Conservation (phyloP, 2,113 vertebrate genomes). For the Calidris pugnax region DNA sequence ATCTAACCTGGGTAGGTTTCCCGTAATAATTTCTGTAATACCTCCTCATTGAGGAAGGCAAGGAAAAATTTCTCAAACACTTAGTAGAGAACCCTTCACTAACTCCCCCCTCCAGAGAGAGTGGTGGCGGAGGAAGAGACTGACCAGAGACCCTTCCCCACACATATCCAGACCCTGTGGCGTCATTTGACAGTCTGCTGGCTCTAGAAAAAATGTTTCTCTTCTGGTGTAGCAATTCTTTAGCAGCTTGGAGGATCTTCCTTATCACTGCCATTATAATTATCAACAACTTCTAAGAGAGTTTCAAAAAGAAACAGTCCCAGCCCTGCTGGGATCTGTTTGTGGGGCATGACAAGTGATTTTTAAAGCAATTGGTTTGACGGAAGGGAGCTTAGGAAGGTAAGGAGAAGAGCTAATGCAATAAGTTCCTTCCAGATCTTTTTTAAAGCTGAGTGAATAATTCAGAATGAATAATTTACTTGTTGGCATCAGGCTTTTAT, state of each 20-base stretch:
- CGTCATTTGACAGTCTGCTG: neutral
- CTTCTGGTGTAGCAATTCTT: neutral
- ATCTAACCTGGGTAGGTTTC: neutral
- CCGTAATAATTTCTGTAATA: neutral
- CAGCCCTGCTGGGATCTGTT: neutral
- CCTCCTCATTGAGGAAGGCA: neutral
- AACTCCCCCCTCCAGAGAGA: neutral
- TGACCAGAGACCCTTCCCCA: neutral
- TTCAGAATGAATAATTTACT: conserved; percentile 32
- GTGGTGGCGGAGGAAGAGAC: neutral
- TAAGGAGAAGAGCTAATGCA: neutral
- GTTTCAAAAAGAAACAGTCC: neutral
- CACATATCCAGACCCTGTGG: fast-evolving
- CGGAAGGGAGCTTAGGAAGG: neutral
- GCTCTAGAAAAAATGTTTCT: neutral
- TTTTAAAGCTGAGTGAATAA: neutral
- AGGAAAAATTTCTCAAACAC: neutral
- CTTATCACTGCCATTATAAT: neutral
- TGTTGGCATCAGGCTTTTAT: conserved; percentile 27
- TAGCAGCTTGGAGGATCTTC: neutral
- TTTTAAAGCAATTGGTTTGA: neutral
- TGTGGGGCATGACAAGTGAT: neutral
- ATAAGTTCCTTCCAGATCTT: neutral
- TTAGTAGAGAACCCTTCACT: neutral
- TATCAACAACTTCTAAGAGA: neutral